Conservation (phyloP, 2,113 vertebrate genomes). For the Corythoichthys haematopterus region DNA sequence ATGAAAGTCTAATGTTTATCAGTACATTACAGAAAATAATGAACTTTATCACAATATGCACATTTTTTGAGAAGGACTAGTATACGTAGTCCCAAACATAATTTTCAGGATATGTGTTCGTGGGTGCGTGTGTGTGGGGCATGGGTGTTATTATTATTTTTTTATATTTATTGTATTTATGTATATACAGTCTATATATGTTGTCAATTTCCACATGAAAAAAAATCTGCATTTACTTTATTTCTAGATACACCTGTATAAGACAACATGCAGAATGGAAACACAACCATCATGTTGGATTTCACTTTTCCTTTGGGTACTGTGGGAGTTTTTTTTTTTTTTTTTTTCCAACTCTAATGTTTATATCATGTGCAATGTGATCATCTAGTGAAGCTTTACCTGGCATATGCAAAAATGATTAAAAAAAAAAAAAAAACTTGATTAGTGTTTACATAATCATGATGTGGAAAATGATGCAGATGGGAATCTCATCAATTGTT, state of each 20-base stretch:
- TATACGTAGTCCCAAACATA: too few relatives aligned
- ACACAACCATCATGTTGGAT: conserved; percentile 23
- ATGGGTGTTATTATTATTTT: too few relatives aligned
- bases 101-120: too few relatives aligned
- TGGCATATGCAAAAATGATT: conserved; percentile 25
- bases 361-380: conserved; percentile 48
- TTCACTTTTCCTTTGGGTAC: conserved; percentile 28
- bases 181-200: too few relatives aligned
- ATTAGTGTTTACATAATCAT: conserved; percentile 2
- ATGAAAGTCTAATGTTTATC: too few relatives aligned
- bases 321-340: conserved; percentile 4
- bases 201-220: neutral
- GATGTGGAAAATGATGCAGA: conserved; percentile 5
- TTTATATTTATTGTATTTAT: too few relatives aligned
- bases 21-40: too few relatives aligned
- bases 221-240: neutral
- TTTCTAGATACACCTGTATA: neutral
- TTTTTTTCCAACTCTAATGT: conserved; percentile 30
- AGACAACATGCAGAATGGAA: neutral
- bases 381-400: conserved; percentile 49
- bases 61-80: too few relatives aligned
- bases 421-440: conserved; percentile 4
- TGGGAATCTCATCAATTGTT: conserved; percentile 31
- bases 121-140: too few relatives aligned
- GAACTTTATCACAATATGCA: too few relatives aligned